Percentiles rank a stretch among this genome's conserved stretches.
phyloP scores from a whole-genome alignment of 2,113 vertebrate genomes.

The Chloroceryle aenea region DNA sequence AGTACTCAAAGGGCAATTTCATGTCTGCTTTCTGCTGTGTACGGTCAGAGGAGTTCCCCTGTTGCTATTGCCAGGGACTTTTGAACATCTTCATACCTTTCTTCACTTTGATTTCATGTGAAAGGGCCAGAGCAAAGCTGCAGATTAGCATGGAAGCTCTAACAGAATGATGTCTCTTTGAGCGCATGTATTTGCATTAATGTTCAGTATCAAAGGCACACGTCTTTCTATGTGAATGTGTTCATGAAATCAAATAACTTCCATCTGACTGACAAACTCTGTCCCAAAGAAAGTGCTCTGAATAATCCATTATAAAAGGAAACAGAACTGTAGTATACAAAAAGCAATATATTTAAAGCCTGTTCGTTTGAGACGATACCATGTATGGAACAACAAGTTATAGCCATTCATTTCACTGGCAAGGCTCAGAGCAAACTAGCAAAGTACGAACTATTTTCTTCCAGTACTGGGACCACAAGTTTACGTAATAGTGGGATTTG shows the following conservation, averaged over 20 bases:
- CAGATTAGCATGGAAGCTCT: background rate
- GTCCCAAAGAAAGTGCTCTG: constrained; percentile 11
- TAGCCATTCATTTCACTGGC: background rate
- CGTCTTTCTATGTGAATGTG: background rate
- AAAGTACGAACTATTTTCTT: background rate
- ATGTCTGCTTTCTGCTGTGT: background rate
- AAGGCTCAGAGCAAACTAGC: background rate
- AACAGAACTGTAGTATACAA: background rate
- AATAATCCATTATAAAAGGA: constrained; percentile 31
- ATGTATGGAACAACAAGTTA: background rate
- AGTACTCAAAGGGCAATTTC: background rate
- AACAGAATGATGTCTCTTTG: background rate
- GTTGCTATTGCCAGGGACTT: background rate
- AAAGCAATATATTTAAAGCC: constrained; percentile 2
- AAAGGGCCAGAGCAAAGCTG: background rate
- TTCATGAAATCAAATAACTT: constrained; percentile 41
- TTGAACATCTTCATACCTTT: background rate
- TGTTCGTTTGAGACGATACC: background rate
- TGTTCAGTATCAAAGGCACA: constrained; percentile 10
- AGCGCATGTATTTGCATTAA: constrained; percentile 48
- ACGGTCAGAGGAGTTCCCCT: background rate
- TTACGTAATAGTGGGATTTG: background rate
- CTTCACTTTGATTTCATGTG: background rate
- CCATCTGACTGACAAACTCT: constrained; percentile 27
- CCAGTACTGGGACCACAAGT: background rate